These are phyloP conservation scores for Thaleichthys pacificus DNA, from an alignment of 2,797 vertebrate genomes.

Conservation along the genomic window DNA sequence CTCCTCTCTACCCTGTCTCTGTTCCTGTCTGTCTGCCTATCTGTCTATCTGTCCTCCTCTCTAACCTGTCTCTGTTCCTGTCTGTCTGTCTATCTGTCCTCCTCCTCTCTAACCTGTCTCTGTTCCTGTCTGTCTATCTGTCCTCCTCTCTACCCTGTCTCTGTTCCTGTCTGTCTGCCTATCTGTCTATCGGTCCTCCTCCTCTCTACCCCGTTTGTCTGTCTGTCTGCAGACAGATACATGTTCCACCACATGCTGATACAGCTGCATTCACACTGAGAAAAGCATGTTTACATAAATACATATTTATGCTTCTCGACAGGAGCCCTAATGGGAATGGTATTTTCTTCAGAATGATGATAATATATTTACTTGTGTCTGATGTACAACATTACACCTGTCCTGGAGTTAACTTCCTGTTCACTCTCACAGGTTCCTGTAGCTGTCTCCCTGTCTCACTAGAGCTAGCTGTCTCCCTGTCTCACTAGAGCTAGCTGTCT, in stretches of 20 bases:
- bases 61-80: constrained; percentile 21
- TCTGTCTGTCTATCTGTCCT: no score
- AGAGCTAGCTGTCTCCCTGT: no score
- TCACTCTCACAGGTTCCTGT: no score
- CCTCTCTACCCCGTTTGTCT: no score
- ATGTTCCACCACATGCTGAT: neutral
- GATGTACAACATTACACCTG: no score
- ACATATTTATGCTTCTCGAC: constrained; percentile 16
- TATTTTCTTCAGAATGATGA: neutral
- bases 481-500: no score
- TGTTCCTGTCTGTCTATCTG: constrained; percentile 48
- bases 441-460: no score
- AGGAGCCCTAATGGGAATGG: constrained; percentile 9
- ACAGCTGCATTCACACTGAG: constrained; percentile 4
- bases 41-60: constrained; percentile 66
- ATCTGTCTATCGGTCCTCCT: no score
- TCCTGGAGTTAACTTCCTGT: no score
- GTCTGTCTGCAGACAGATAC: neutral
- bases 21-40: constrained; percentile 47
- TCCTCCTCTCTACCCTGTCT: constrained; percentile 54
- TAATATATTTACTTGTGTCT: no score
- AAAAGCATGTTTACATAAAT: neutral
- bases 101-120: constrained; percentile 1
- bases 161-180: no score
- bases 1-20: constrained; percentile 19